Base-by-base conservation (phyloP, 1,140 invertebrate genomes). In the Drosophila bipectinata region DNA sequence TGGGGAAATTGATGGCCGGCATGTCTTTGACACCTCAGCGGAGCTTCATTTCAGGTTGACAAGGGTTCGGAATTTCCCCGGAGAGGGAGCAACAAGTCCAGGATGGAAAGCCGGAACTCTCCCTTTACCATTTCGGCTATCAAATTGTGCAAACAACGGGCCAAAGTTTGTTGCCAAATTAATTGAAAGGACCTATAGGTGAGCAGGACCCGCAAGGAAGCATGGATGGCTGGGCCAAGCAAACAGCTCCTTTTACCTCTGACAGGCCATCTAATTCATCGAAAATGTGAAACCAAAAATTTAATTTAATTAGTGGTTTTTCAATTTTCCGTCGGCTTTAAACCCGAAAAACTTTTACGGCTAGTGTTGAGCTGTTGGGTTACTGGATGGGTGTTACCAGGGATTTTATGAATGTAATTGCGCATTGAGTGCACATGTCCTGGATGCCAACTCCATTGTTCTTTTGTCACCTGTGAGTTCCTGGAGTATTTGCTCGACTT, bases 381-480 rank as follows among this genome's bases (percentile, higher is more conserved):
- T 51, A 30, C 39, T 53, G 47, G 49, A 18, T 53, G 45, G 49
- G 14, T 54, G 44, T 48, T 34, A 24, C 5, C 41, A 18, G n/a
- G 41, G 21, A 10, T 58, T 44, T 56, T 64, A 44, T 59, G 7
- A 32, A 67, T 62, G 44, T 79, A 84, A 83, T 79, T 84, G 61
- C 76, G 59, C 68, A 80, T 77, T 77, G 79, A 73, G 56, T 73
- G 79, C 79, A 84, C 49, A 68, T 72, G 78, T 78, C 39, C 52
- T 72, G 55, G 47, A 18, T 61, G 10, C 15, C 49, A 44, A 45
- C 63, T 39, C 45, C 57, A 77, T 68, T 81, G 68, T 87, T 54
- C 68, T 34, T 87, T 85, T 85, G 82, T 83, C 63, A 72, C 75
- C 75, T 79, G 75, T n/a, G 83, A 82, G 78, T 85, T 56, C 78